Evolutionary conservation across 2,113 vertebrate genomes (phyloP), one percentile per base, ranked within the genome.

Genomic region (Calyptommatus sinebrachiatus): DNA sequence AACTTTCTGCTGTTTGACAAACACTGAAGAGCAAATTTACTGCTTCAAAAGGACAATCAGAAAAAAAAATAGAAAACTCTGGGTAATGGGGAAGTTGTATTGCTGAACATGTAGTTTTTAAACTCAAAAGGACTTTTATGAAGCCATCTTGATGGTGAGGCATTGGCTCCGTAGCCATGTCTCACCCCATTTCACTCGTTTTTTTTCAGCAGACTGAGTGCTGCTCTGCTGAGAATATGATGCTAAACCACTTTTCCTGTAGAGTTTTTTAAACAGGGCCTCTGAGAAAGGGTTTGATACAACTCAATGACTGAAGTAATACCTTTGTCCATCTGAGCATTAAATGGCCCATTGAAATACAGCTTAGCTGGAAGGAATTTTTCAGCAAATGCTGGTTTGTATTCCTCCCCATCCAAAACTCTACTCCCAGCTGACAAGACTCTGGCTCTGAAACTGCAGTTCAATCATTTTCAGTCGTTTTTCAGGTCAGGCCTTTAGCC

Each of bases 251-350:
- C 89, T 92, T 95, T 95, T 95, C 91, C 93, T 93, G 90, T 86
- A 90, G 89, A 93, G 89, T 91, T 93, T 94, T 81, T 93, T 86
- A 91, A 93, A 93, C 85, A 85, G 91, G 91, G 80, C 90, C 94
- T 92, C 91, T 90, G 94, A 96, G 94, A 94, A 95, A 87, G 87
- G 86, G 89, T 87, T 91, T 87, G 94, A 94, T 95, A 91, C 95
- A 96, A 94, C 87, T 93, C 91, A 95, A 69, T 94, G 94, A 90
- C 88, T 94, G 92, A 92, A 94, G 92, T 96, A 96, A 97, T 96
- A 96, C 95, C 94, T 95, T 94, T 96, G 94, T 95, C 94, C 92
- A 94, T 94, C 92, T 96, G 91, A 96, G 95, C 94, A 96, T 95
- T 96, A 95, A 96, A 96, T 95, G 94, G 91, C 84, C 94, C 89